Evolutionary conservation across 2,797 vertebrate genomes (phyloP).

Genomic region (Mionectes olivaceus): DNA sequence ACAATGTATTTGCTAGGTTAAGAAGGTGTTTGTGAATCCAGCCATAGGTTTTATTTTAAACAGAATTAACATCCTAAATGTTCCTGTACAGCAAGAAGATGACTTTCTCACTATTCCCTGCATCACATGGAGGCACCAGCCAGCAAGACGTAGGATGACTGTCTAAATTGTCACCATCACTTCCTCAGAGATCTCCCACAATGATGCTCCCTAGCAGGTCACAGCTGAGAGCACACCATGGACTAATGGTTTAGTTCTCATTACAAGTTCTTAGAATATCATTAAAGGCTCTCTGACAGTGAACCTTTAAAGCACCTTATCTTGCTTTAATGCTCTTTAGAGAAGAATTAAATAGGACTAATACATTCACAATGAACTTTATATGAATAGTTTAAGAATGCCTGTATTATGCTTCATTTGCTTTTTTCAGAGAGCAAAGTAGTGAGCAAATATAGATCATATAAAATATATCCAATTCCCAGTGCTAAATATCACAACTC

Average conservation of each 20-base stretch:
- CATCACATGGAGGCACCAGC: neutral
- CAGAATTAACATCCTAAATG: neutral
- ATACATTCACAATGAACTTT: neutral
- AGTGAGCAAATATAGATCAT: neutral
- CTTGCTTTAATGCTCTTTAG: slow-evolving; percentile 18
- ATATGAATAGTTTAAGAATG: neutral
- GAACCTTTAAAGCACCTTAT: neutral
- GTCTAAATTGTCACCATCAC: neutral
- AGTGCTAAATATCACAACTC: neutral
- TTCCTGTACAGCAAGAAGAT: neutral
- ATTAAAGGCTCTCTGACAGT: neutral
- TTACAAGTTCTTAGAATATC: neutral
- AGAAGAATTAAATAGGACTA: neutral
- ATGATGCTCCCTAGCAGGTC: neutral
- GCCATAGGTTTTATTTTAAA: neutral
- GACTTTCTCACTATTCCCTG: neutral
- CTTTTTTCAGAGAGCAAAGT: neutral
- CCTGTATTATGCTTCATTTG: neutral
- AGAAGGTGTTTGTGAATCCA: neutral
- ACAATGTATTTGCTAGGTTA: neutral
- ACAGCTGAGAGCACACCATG: neutral
- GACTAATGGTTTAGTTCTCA: neutral
- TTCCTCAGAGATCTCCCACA: neutral
- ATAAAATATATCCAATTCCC: neutral
- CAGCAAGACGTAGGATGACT: neutral